phyloP scores from a whole-genome alignment of 2,797 vertebrate genomes.

The Mormyrops attenuatus region DNA sequence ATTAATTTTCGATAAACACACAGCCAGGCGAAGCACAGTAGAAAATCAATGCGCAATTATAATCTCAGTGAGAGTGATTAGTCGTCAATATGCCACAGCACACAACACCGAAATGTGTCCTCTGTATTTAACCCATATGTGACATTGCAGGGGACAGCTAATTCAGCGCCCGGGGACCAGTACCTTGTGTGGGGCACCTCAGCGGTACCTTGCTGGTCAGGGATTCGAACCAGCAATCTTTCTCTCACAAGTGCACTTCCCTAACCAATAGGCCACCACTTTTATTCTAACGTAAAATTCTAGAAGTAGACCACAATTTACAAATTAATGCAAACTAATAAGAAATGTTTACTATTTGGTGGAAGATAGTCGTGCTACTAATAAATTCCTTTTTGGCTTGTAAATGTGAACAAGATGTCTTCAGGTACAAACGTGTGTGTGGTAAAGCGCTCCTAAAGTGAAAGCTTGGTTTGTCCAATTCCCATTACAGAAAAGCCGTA shows the following conservation, averaged over 20 bases:
- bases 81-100: not conserved
- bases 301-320: not conserved
- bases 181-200: not conserved
- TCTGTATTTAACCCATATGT: not conserved
- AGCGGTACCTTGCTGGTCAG: not conserved
- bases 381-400: not conserved
- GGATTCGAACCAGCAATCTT: not conserved
- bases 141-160: not conserved
- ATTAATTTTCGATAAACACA: not conserved
- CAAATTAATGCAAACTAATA: not conserved
- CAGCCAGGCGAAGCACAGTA: not conserved
- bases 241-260: not conserved
- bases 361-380: not conserved
- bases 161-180: not conserved
- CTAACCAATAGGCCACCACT: not conserved
- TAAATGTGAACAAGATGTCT: not conserved
- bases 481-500: constrained; percentile 64
- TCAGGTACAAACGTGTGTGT: not conserved
- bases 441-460: not conserved
- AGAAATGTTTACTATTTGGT: not conserved
- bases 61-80: not conserved
- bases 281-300: not conserved
- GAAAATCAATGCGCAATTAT: not conserved
- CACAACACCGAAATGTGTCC: not conserved
- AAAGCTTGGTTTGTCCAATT: not conserved